Evolutionary conservation across 2,888 invertebrate genomes (phyloP).

Genomic region (Cephus pulcher): DNA sequence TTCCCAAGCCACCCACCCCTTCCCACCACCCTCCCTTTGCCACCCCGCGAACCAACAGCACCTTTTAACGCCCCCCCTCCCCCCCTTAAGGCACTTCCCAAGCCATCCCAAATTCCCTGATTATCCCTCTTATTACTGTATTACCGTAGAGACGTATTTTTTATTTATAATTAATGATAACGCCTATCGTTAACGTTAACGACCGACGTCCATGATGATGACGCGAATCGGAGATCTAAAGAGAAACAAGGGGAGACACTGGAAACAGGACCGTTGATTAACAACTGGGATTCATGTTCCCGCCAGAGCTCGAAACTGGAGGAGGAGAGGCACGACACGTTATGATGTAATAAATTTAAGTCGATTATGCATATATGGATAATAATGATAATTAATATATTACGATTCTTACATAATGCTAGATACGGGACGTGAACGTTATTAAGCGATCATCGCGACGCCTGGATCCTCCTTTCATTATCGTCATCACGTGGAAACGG

Average conservation of each 20-base stretch:
- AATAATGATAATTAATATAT: constrained; percentile 47
- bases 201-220: constrained; percentile 15
- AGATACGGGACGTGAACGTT: not conserved
- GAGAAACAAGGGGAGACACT: not conserved
- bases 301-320: constrained; percentile 12
- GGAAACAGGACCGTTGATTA: not conserved
- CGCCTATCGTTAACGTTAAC: constrained; percentile 15
- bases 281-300: constrained; percentile 7
- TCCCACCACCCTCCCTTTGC: not conserved
- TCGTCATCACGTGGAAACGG: not conserved
- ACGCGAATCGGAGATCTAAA: not conserved
- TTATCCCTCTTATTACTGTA: constrained; percentile 16
- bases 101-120: not conserved
- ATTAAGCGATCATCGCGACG: not conserved
- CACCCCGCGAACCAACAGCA: not conserved
- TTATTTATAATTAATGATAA: constrained; percentile 19
- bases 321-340: constrained; percentile 12
- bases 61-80: not conserved
- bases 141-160: constrained; percentile 18
- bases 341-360: constrained; percentile 45
- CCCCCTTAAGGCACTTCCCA: not conserved
- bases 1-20: not conserved
- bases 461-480: not conserved
- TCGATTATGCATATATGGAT: constrained; percentile 38
- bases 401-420: constrained; percentile 38